Evolutionary conservation across 1,140 invertebrate genomes (phyloP), one percentile per base, ranked within the genome.

Genomic region (Zelostemma sp.): DNA sequence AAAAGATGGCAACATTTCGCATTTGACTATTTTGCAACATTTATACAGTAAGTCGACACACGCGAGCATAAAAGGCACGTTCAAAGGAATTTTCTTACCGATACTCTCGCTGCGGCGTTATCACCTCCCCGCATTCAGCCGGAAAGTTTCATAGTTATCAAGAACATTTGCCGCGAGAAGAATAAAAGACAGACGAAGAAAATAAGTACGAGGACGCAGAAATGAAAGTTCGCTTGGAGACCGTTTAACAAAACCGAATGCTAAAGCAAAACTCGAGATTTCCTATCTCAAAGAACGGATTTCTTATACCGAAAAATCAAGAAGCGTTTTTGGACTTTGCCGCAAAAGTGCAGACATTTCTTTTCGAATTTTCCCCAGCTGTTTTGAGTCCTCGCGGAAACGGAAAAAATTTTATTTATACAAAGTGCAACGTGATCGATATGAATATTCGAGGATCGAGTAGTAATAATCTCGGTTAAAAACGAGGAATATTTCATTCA

Each of bases 91-190:
- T 25, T 25, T 25, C 8, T 25, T 25, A 25, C 21, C 21, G 21
- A 25, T 9, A 35, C 11, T 35, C 33, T 9, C 2, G 11, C 33
- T 28, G 25, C 25, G 3, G 8, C 25, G 25, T 28, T 28, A 28
- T 28, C 25, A 28, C 8, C 25, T 8, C 25, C 3, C 8, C 33
- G 11, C 11, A 35, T n/a, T 35, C 33, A 35, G n/a, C 33, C n/a
- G 33, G 33, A 35, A 35, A 35, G n/a, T 35, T 35, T n/a, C 11
- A n/a, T 35, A 35, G 33, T 35, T 35, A 35, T n/a, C 33, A n/a
- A 35, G 33, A 35, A 35, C 25, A 28, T 28, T 28, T 28, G 25
- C 8, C 25, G 25, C 25, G 25, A 28, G 25, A 28, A 28, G 33
- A 35, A 35, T 35, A 35, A 6, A 35, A 35, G 5, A 35, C 11